Evolutionary conservation across 2,113 vertebrate species (phyloP).

Genomic region (Tiliqua scincoides): DNA sequence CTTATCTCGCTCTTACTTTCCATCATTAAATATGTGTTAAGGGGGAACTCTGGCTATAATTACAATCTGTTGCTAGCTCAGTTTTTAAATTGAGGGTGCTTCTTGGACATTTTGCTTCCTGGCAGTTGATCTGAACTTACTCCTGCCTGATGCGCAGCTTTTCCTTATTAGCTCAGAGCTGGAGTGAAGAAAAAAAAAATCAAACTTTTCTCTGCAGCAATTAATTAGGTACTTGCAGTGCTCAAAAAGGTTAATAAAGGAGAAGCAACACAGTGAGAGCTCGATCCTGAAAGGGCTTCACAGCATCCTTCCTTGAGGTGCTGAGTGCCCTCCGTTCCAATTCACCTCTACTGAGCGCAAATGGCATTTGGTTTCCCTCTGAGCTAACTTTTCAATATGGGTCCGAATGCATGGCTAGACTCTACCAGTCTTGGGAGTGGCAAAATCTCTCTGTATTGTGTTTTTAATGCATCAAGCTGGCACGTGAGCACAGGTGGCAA

Average conservation of each 20-base stretch:
- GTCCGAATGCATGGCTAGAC: neutral
- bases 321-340: neutral
- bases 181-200: conserved; percentile 14
- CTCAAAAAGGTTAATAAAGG: conserved; percentile 1
- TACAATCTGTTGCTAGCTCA: conserved; percentile 63
- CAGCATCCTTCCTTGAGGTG: conserved; percentile 13
- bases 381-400: conserved; percentile 12
- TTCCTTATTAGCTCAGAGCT: conserved; percentile 55
- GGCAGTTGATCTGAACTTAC: conserved; percentile 62
- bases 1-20: conserved; percentile 58
- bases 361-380: conserved; percentile 26
- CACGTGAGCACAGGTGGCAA: no score
- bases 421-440: neutral
- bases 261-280: neutral
- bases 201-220: conserved; percentile 40
- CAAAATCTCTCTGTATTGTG: neutral
- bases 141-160: conserved; percentile 52
- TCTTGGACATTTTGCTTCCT: conserved; percentile 53
- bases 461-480: neutral
- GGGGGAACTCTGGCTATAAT: conserved; percentile 58
- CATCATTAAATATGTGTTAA: conserved; percentile 60
- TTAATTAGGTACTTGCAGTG: conserved; percentile 35
- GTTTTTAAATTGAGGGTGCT: conserved; percentile 61
- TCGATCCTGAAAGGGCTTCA: neutral
- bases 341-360: conserved; percentile 4